Base-by-base conservation (phyloP, 53 echinoderm and acorn worm genomes). In the Patiria pectinifera region DNA sequence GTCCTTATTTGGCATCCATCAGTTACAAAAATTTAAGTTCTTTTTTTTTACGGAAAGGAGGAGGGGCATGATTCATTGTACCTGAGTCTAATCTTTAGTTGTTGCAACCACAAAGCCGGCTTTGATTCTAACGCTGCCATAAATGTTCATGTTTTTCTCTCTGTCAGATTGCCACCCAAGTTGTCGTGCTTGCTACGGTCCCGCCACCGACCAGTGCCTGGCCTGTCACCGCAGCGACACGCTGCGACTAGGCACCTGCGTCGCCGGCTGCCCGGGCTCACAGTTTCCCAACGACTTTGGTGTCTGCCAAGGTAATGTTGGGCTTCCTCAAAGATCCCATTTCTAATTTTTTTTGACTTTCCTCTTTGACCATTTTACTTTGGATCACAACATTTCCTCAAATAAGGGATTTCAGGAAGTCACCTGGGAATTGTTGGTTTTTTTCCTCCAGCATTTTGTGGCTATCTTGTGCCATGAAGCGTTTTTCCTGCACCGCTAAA, bases 91-190 rank as follows among this genome's bases (percentile, higher is more conserved):
- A 16, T 66, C 3, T 6, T 66, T 60, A 60, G 12, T 12, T 60
- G 60, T 60, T 12, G 60, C 8, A 11, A 60, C 0, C 60, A 12
- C 60, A 60, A 60, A 11, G 60, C 12, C 60, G 0, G 15, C 19
- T 66, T 66, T 66, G 66, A 66, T 66, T 66, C 12, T 60, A 11
- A 11, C 2, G 3, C 25, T 22, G 11, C 26, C 3, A 76, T 43
- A 46, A 43, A 48, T 3, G 46, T 25, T 71, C 25, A 13, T 87
- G 61, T 92, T 76, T 78, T 23, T 78, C 43, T 78, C 43, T 49
- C 19, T 6, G 19, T 2, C 80, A 98, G 99, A 98, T 63, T 98
- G 99, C 71, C 96, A 96, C 72, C 95, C 96, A 12, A 98, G 99
- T 78, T 98, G 98, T 94, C 89, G 87, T 3, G 93, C 91, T 0